Conservation (phyloP, 1,140 invertebrate species). For the Meloidogyne hapla region DNA sequence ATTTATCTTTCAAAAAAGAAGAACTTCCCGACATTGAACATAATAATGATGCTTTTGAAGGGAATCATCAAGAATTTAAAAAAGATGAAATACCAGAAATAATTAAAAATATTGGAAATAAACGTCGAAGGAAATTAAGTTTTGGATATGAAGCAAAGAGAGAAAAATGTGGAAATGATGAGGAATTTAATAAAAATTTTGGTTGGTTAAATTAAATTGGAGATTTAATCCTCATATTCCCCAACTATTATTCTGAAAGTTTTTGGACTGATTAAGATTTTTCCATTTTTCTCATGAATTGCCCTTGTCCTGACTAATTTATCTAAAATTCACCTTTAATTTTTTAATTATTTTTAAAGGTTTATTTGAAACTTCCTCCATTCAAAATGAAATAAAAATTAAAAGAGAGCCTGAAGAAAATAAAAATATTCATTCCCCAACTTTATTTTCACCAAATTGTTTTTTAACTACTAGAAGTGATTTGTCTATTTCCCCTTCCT, state of each 20-base stretch:
- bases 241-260: too few species aligned
- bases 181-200: not conserved
- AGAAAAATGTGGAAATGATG: not conserved
- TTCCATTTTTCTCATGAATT: too few species aligned
- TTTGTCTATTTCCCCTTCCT: conserved; percentile 5
- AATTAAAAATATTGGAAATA: not conserved
- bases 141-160: not conserved
- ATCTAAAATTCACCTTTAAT: too few species aligned
- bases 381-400: not conserved
- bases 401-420: not conserved
- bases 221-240: too few species aligned
- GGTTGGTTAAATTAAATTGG: not conserved
- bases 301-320: too few species aligned
- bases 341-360: too few species aligned
- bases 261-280: too few species aligned
- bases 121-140: not conserved
- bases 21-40: not conserved
- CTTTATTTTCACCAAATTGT: not conserved
- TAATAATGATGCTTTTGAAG: not conserved
- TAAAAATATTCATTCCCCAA: not conserved
- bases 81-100: conserved; percentile 6
- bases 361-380: too few species aligned
- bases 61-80: not conserved
- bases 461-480: not conserved
- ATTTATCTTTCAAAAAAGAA: conserved; percentile 6